Percentiles rank a stretch among this genome's conserved stretches.
Conservation (phyloP, 1,140 invertebrate genomes). For the Leptopilina clavipes region DNA sequence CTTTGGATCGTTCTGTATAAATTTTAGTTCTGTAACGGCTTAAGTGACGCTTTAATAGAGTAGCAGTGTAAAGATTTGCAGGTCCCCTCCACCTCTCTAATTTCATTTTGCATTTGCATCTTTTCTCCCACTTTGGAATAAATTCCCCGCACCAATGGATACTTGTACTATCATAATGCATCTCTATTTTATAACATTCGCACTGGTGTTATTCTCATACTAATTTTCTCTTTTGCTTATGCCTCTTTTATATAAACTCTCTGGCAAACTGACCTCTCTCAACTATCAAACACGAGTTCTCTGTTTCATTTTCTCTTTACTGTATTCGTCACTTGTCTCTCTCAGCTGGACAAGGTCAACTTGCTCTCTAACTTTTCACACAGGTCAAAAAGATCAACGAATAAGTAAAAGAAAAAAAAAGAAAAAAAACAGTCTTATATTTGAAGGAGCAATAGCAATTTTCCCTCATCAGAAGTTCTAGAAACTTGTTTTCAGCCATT, state of each 20-base stretch:
- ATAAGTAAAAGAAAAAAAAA: too few species aligned
- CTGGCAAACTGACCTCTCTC: conserved; percentile 60
- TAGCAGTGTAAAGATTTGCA: conserved; percentile 54
- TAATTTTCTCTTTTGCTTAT: conserved; percentile 41
- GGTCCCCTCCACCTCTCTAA: conserved; percentile 52
- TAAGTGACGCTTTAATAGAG: conserved; percentile 50
- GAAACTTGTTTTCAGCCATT: background rate
- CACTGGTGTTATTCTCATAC: conserved; percentile 36
- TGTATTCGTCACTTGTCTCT: background rate
- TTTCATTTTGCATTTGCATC: conserved; percentile 26
- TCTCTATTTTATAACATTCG: conserved; percentile 53
- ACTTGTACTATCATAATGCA: background rate
- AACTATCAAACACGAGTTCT: conserved; percentile 49
- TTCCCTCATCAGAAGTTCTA: background rate
- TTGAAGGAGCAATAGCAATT: background rate
- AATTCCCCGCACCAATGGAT: background rate
- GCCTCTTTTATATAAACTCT: conserved; percentile 52
- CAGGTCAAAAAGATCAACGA: background rate
- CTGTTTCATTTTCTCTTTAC: background rate
- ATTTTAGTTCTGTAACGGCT: conserved; percentile 50
- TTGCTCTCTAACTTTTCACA: conserved; percentile 22
- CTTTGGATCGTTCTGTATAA: conserved; percentile 31
- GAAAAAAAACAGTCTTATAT: background rate
- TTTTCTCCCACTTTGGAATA: conserved; percentile 33
- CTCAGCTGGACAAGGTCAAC: background rate